These are phyloP conservation scores for Sebastes jordani DNA, from an alignment of 2,797 vertebrate genomes.

Conservation along the genomic window DNA sequence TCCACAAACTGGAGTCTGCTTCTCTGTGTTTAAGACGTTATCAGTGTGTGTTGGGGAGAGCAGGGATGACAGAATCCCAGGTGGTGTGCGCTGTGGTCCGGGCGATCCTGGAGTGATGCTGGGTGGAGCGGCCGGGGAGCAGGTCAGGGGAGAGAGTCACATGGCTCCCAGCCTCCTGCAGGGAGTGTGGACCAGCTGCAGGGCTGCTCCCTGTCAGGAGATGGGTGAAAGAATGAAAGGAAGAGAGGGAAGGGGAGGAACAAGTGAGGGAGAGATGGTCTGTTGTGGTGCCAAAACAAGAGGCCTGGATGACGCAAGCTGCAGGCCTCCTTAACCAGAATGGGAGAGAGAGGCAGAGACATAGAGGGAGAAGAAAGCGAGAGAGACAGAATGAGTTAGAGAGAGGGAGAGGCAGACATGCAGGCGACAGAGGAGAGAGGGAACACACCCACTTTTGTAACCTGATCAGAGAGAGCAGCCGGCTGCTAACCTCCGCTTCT, in stretches of 20 bases:
- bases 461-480: slow-evolving; percentile 80
- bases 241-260: slow-evolving; percentile 29
- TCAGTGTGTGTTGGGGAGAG: background rate
- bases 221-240: slow-evolving; percentile 39
- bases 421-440: slow-evolving; percentile 81
- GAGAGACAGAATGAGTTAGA: slow-evolving; percentile 62
- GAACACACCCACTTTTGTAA: slow-evolving; percentile 85
- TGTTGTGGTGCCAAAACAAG: slow-evolving; percentile 68
- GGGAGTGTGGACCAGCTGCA: slow-evolving; percentile 74
- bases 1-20: background rate
- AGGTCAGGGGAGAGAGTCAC: slow-evolving; percentile 56
- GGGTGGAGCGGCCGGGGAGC: slow-evolving; percentile 8
- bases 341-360: slow-evolving; percentile 53
- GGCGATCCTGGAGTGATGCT: background rate
- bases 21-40: background rate
- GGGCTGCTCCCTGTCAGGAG: slow-evolving; percentile 63
- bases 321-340: slow-evolving; percentile 60
- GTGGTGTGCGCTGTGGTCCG: background rate
- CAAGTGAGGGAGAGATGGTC: slow-evolving; percentile 50
- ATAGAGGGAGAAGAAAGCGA: slow-evolving; percentile 47
- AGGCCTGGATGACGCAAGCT: slow-evolving; percentile 70
- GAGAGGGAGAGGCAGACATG: slow-evolving; percentile 80
- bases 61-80: background rate
- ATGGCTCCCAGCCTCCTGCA: slow-evolving; percentile 70
- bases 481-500: slow-evolving; percentile 74